Conservation (phyloP, 2,113 vertebrate genomes). For the Pelecanus crispus region DNA sequence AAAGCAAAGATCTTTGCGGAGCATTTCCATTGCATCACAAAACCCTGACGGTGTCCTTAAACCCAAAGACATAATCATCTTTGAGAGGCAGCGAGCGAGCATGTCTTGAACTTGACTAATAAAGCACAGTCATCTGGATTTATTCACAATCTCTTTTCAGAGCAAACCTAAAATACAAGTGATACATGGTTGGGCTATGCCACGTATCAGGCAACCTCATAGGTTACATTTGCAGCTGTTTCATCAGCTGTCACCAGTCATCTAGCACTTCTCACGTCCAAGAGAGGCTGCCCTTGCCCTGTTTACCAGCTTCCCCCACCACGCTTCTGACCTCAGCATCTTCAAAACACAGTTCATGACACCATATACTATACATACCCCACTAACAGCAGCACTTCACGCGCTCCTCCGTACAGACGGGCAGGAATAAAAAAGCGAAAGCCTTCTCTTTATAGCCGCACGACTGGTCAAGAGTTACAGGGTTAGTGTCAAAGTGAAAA, state of each 20-base stretch:
- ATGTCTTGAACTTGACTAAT: background rate
- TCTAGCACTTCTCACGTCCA: background rate
- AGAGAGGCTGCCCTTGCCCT: background rate
- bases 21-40: background rate
- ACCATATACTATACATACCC: too few species aligned
- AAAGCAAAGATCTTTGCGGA: background rate
- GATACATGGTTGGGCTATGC: background rate
- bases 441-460: background rate
- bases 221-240: background rate
- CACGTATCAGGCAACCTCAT: background rate
- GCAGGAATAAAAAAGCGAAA: background rate
- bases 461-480: background rate
- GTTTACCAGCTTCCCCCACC: background rate
- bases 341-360: background rate
- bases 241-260: conserved; percentile 9
- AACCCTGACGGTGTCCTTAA: accelerated
- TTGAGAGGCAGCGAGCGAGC: background rate
- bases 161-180: background rate
- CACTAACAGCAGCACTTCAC: background rate
- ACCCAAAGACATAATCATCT: background rate
- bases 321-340: background rate
- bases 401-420: background rate
- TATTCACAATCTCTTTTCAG: background rate
- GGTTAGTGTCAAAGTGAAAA: background rate
- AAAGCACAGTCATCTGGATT: background rate